Evolutionary conservation across 2,113 vertebrate species (phyloP).

Genomic region (Butorides virescens): DNA sequence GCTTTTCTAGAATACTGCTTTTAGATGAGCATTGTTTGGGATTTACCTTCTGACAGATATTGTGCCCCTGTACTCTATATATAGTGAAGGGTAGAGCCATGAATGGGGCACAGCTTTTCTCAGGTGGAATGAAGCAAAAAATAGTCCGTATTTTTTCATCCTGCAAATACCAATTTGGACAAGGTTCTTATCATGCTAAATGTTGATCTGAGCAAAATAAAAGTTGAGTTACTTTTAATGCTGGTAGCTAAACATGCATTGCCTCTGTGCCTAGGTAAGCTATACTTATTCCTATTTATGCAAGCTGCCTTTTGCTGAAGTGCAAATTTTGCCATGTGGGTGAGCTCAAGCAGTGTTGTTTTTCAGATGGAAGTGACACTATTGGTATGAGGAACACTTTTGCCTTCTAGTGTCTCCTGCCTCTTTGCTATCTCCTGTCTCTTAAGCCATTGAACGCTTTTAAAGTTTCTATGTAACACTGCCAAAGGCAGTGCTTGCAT

Average conservation of each 20-base stretch:
- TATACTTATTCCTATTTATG: not conserved
- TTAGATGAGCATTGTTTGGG: not conserved
- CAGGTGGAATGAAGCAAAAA: not conserved
- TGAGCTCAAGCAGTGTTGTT: not conserved
- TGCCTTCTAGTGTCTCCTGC: not conserved
- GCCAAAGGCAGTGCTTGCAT: not conserved
- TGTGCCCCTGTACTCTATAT: accelerated
- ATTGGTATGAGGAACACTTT: not conserved
- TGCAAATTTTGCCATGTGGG: not conserved
- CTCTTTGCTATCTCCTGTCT: not conserved
- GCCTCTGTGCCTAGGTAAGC: not conserved
- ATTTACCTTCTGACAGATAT: not conserved
- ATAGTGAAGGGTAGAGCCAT: not conserved
- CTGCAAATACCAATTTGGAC: not conserved
- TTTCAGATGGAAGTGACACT: not conserved
- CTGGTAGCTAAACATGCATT: not conserved
- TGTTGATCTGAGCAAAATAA: not conserved
- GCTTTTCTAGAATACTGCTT: not conserved
- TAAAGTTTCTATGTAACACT: not conserved
- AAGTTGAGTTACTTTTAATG: not conserved
- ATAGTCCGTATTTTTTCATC: accelerated
- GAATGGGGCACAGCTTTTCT: not conserved
- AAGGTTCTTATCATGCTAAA: not conserved
- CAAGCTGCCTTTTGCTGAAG: not conserved
- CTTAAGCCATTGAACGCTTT: not conserved